Base-by-base conservation (phyloP, 1,140 invertebrate genomes). In the Alviniconcha marisindica region DNA sequence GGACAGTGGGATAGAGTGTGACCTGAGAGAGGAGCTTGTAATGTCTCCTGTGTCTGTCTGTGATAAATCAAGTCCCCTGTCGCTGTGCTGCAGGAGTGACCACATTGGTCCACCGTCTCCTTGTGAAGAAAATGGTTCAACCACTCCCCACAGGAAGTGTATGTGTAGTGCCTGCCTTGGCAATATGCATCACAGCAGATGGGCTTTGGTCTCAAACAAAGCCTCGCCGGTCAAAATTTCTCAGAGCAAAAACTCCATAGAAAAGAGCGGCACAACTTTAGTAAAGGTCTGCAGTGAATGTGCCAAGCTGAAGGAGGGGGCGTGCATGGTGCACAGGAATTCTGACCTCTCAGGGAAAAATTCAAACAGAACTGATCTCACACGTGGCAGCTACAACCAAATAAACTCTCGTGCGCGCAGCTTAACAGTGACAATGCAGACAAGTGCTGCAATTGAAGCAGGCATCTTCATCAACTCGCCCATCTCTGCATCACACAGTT, bases 401-500 rank as follows among this genome's bases (percentile, higher is more conserved):
- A 71, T 2, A 1, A 42, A 15, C 15, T 40, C 69, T 2, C 10
- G 5, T 71, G 33, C 36, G 14, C 24, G 69, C 36, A 24, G 40
- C 69, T 71, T 71, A 24, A 42, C 31, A 31, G 21, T 71, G 28
- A 42, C 31, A 31, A 40, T 71, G 38, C 69, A 42, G 36, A 21
- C 33, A 33, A 71, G 69, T 71, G 69, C 69, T 3, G 73, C 54
- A 28, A 66, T 80, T 33, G 60, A 80, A 42, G 78, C 78, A 24
- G 78, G 78, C 18, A 40, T 80, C 42, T 66, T 80, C 33, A n/a
- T 80, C 5, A 15, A 7, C 21, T 80, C 78, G 15, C 78, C 78
- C 21, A 24, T 80, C 18, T 69, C 78, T 0, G 33, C 31, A 12
- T 14, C 51, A 66, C 21, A 31, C 36, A 44, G 56, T 60, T 38